phyloP scores from a whole-genome alignment of 2,113 vertebrate genomes.

The Dromaius novaehollandiae region DNA sequence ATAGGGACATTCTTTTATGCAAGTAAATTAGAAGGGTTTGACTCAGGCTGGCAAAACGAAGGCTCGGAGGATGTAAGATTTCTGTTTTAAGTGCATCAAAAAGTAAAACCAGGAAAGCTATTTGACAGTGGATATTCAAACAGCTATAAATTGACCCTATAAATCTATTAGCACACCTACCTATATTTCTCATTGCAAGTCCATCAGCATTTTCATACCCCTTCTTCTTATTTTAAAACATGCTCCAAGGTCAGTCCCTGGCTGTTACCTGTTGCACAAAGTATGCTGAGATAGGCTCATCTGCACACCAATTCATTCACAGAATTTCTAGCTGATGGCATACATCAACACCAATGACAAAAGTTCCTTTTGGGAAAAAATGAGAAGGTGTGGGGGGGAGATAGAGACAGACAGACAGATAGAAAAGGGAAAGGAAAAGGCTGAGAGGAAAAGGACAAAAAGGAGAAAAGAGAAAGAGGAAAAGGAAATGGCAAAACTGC shows the following conservation, averaged over 20 bases:
- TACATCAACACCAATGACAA: not conserved
- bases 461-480: not conserved
- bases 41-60: not conserved
- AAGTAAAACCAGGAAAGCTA: not conserved
- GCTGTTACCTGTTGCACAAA: no score
- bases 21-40: not conserved
- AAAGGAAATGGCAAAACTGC: not conserved
- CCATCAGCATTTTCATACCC: not conserved
- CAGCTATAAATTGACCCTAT: not conserved
- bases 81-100: not conserved
- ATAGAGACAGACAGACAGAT: not conserved
- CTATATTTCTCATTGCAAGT: not conserved
- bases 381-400: fast-evolving
- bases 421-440: not conserved
- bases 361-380: not conserved
- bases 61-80: not conserved
- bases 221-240: not conserved
- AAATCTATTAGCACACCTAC: not conserved
- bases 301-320: not conserved
- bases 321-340: not conserved
- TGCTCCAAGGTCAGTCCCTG: no score
- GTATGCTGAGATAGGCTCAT: no score
- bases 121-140: not conserved
- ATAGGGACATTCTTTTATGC: not conserved
- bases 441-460: not conserved